A percentile compares a stretch with the other conserved stretches of the same genome.
phyloP scores from a whole-genome alignment of 2,113 vertebrate genomes.

The Colinus virginianus region DNA sequence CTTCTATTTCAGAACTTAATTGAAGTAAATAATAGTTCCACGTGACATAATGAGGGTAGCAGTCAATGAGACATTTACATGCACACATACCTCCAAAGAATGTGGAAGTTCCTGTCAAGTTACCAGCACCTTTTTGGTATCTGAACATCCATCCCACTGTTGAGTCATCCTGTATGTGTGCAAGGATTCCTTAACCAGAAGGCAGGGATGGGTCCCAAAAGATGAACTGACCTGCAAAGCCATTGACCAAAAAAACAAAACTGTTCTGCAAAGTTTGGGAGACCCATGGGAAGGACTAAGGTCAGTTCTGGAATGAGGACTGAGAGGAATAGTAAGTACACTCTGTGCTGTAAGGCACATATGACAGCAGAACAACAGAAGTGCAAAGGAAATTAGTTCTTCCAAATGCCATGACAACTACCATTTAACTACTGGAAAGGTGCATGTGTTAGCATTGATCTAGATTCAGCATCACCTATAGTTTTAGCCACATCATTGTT shows the following conservation, averaged over 20 bases:
- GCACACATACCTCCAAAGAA: conserved; percentile 65
- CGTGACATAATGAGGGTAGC: background rate
- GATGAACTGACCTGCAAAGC: conserved; percentile 56
- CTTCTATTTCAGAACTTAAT: background rate
- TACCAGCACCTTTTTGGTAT: conserved; percentile 60
- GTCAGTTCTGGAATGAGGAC: background rate
- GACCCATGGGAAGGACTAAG: background rate
- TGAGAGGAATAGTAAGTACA: rapidly evolving
- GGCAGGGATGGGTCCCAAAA: conserved; percentile 62
- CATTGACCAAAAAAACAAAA: conserved; percentile 51
- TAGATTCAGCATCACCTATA: background rate
- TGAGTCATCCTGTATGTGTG: conserved; percentile 60
- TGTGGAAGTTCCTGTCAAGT: conserved; percentile 71
- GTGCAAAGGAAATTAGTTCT: background rate
- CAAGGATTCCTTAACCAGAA: conserved; percentile 69
- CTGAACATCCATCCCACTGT: conserved; percentile 65
- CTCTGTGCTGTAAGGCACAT: background rate
- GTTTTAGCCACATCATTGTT: background rate
- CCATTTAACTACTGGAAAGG: background rate
- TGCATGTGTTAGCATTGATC: background rate
- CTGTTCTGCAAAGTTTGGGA: conserved; percentile 4
- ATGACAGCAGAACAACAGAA: background rate
- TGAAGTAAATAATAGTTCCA: background rate
- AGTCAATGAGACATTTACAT: conserved; percentile 10
- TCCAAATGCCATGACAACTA: background rate